phyloP scores from a whole-genome alignment of 2,113 vertebrate species.

The Psittacara wagleri region DNA sequence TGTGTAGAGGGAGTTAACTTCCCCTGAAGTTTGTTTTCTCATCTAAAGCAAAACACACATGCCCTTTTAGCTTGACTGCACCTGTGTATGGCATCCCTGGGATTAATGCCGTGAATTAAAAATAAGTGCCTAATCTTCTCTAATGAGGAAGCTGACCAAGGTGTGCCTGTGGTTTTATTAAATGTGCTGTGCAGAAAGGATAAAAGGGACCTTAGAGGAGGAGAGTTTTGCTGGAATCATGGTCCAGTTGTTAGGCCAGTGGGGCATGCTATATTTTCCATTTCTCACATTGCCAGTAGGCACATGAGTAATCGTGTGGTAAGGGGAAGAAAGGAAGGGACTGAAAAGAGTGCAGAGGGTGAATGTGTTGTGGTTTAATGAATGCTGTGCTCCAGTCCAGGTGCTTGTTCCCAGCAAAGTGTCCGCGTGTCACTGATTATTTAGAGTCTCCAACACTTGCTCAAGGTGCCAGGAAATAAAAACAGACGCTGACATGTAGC shows the following conservation, averaged over 20 bases:
- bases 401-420: constrained; percentile 52
- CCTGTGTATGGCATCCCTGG: neutral
- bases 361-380: neutral
- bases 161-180: constrained; percentile 60
- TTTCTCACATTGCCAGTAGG: constrained; percentile 32
- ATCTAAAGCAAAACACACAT: neutral
- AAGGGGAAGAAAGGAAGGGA: neutral
- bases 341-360: neutral
- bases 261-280: constrained; percentile 33
- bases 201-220: constrained; percentile 45
- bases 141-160: constrained; percentile 42
- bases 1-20: neutral
- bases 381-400: constrained; percentile 29
- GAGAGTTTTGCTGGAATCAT: constrained; percentile 43
- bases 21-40: neutral
- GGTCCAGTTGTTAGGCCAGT: constrained; percentile 50
- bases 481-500: constrained; percentile 55
- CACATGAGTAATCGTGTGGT: constrained; percentile 35
- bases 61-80: neutral
- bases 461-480: constrained; percentile 66
- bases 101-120: neutral
- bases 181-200: constrained; percentile 24
- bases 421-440: constrained; percentile 40
- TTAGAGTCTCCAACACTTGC: constrained; percentile 10
- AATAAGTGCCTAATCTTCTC: neutral